Conservation (phyloP, 1,140 invertebrate species). For the Dendroctonus ponderosae region DNA sequence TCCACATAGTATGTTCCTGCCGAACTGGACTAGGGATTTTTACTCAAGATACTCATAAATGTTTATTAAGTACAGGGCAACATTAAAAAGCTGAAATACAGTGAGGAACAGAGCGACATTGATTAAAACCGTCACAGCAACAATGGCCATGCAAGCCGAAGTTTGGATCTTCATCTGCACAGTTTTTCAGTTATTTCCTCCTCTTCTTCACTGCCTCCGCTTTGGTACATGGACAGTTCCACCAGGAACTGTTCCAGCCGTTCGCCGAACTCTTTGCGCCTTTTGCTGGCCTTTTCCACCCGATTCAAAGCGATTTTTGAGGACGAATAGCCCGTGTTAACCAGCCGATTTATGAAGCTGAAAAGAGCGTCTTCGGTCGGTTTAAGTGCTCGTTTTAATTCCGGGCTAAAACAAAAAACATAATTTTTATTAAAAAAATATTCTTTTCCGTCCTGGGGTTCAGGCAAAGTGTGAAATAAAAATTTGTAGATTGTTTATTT, state of each 20-base stretch:
- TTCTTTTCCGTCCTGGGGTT: not conserved
- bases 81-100: too few species aligned
- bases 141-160: too few species aligned
- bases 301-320: constrained; percentile 32
- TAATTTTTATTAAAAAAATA: not conserved
- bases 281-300: constrained; percentile 22
- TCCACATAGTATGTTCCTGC: too few species aligned
- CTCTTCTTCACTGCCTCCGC: too few species aligned
- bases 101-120: too few species aligned
- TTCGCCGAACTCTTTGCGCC: constrained; percentile 20
- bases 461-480: not conserved
- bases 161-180: too few species aligned
- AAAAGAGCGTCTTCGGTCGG: constrained; percentile 34
- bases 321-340: constrained; percentile 35
- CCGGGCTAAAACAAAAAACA: constrained; percentile 2
- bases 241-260: constrained; percentile 26
- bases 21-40: too few species aligned
- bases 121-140: too few species aligned
- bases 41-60: too few species aligned
- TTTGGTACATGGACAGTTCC: constrained; percentile 12
- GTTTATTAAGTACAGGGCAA: too few species aligned
- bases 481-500: not conserved
- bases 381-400: constrained; percentile 4
- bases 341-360: constrained; percentile 26
- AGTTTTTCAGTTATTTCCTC: too few species aligned